Base-by-base conservation (phyloP, 2,797 vertebrate species). In the Acestrorhynchus altus region DNA sequence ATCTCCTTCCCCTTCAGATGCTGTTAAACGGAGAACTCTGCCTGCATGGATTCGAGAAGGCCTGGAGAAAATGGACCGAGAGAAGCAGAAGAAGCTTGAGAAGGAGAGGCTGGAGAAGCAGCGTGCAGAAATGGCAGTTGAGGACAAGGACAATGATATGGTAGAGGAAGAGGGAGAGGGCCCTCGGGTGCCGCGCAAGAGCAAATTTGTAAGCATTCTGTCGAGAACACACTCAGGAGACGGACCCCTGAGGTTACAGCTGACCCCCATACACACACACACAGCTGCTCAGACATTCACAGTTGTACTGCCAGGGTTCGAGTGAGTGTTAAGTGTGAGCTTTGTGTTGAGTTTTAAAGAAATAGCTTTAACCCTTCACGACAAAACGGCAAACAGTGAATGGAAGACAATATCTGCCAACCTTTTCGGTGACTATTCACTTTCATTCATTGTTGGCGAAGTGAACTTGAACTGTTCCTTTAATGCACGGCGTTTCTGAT, bases 31-130 rank as follows among this genome's bases (percentile, higher is more conserved):
- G 15, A 95, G 98, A 82, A 99, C 97, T 11, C 91, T 99, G 74
- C 98, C 98, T 68, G 98, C 96, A 4, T 99, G 98, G 98, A 99
- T 99, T 87, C 94, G 98, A 47, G 98, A 99, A 86, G 98, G 98
- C 35, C 95, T 99, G 72, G 98, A 99, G 89, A 99, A 99, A 89
- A 98, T 99, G 98, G 98, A 99, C 89, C 88, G 97, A 81, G 98
- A 99, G 87, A 99, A 98, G 81, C 98, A 99, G 89, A 99, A 97
- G 89, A 99, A 96, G 86, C 67, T 98, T 82, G 98, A 99, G 82
- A 95, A 95, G 59, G 98, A 99, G 85, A 92, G 96, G 78, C 95
- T 98, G 96, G 97, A 98, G 79, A 96, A 96, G 81, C 95, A 99
- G 69, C 95, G 96, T 1, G 96, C 96, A 52, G 95, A 98, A 64